Conservation (phyloP, 2,888 invertebrate genomes). For the Melinopterus prodromus region DNA sequence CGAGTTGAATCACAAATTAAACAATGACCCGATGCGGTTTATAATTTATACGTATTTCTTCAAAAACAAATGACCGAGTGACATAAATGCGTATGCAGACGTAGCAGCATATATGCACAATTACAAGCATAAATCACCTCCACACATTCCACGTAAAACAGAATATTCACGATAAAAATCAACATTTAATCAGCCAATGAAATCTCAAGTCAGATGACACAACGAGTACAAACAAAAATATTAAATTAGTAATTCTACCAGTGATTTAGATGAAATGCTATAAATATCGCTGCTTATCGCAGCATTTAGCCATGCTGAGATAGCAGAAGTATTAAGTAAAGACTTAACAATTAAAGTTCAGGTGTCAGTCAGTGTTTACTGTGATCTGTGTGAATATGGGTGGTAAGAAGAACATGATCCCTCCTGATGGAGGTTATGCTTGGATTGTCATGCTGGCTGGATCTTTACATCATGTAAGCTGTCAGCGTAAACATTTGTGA, state of each 20-base stretch:
- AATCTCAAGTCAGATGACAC: background rate
- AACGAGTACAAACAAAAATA: background rate
- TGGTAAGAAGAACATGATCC: slow-evolving; percentile 46
- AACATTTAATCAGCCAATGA: background rate
- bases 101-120: background rate
- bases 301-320: background rate
- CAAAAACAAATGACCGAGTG: background rate
- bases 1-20: background rate
- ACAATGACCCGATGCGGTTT: background rate
- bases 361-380: slow-evolving; percentile 10
- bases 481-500: background rate
- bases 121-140: background rate
- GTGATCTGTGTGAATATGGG: background rate
- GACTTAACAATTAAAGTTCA: slow-evolving; percentile 5
- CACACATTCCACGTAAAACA: background rate
- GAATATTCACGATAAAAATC: background rate
- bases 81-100: background rate
- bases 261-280: background rate
- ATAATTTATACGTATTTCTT: background rate
- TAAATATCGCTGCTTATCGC: background rate
- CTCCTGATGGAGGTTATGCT: slow-evolving; percentile 64
- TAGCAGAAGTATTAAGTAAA: background rate
- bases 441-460: slow-evolving; percentile 60
- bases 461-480: slow-evolving; percentile 61
- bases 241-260: background rate